Base-by-base conservation (phyloP, 2,888 invertebrate genomes). In the Steinernema hermaphroditum region DNA sequence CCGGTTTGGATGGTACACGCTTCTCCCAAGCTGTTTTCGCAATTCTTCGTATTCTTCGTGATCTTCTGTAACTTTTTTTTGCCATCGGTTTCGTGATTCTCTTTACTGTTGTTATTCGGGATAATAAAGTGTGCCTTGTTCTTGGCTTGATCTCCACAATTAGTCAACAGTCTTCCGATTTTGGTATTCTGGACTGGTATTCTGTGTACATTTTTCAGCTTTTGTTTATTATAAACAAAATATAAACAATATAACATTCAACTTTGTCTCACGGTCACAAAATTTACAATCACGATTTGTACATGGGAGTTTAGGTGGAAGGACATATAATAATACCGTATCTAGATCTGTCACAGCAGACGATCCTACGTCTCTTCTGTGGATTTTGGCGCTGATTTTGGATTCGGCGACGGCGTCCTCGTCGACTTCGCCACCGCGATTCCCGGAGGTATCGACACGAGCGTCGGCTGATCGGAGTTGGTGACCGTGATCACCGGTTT, bases 191-290 rank as follows among this genome's bases (percentile, higher is more conserved):
- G n/a, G n/a, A n/a, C n/a, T n/a, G n/a, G n/a, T n/a, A n/a, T n/a
- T n/a, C n/a, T n/a, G 37, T 46, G 16, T 46, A 16, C 46, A 16
- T 22, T 50, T 19, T 22, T 19, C 50, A 50, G 19, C 2, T 22
- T 50, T 34, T 62, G 62, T 62, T 62, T 62, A 62, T 62, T 62
- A 62, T 62, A 62, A 62, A 62, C 62, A 62, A 62, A 62, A 62
- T 62, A 62, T 62, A 62, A 62, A 62, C 62, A 62, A 62, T 62
- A 50, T 50, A 50, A 50, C 50, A 50, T 50, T 24, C 50, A 62
- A 62, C 62, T 62, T 62, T 34, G 1, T 62, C 62, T 62, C 62
- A 29, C 62, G 34, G 34, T 62, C 62, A 62, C 62, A 62, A 62
- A 62, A 62, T 62, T 62, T 62, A 62, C 62, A 62, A 62, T 62